These are phyloP conservation scores for Astropecten irregularis DNA, from an alignment of 53 echinoderm and acorn worm species.

Conservation along the genomic window DNA sequence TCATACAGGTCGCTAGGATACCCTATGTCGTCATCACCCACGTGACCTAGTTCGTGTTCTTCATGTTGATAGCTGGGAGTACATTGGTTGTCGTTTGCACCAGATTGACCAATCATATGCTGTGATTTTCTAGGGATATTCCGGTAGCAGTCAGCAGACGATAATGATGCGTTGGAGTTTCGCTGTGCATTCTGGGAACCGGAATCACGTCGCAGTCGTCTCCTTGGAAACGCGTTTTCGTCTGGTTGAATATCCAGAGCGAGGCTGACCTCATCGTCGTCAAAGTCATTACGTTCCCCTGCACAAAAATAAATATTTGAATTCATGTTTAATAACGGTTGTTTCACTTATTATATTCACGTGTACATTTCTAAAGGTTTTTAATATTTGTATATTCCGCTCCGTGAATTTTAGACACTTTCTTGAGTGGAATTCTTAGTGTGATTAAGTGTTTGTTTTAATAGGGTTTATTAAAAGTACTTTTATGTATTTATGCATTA, in stretches of 20 bases:
- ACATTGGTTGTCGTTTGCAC: background rate
- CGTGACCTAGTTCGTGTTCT: background rate
- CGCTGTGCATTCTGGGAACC: slow-evolving; percentile 28
- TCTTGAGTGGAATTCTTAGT: too few relatives aligned
- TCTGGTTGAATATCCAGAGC: background rate
- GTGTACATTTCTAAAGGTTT: background rate
- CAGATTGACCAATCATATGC: background rate
- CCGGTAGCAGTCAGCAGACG: background rate
- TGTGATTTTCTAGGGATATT: slow-evolving; percentile 11
- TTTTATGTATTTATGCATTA: too few relatives aligned
- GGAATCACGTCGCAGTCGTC: slow-evolving; percentile 33
- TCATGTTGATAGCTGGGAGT: background rate
- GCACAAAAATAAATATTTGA: background rate
- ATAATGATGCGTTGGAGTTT: background rate
- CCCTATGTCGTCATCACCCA: slow-evolving; percentile 17
- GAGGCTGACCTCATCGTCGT: background rate
- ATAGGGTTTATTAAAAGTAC: too few relatives aligned
- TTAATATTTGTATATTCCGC: background rate
- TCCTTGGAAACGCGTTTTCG: background rate
- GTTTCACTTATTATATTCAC: too few relatives aligned
- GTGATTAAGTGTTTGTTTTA: too few relatives aligned
- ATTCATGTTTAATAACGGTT: too few relatives aligned
- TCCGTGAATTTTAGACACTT: too few relatives aligned
- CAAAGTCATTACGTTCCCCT: slow-evolving; percentile 32
- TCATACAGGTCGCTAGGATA: slow-evolving; percentile 43